Base-by-base conservation (phyloP, 2,113 vertebrate genomes). In the Pachypanchax playfairii region DNA sequence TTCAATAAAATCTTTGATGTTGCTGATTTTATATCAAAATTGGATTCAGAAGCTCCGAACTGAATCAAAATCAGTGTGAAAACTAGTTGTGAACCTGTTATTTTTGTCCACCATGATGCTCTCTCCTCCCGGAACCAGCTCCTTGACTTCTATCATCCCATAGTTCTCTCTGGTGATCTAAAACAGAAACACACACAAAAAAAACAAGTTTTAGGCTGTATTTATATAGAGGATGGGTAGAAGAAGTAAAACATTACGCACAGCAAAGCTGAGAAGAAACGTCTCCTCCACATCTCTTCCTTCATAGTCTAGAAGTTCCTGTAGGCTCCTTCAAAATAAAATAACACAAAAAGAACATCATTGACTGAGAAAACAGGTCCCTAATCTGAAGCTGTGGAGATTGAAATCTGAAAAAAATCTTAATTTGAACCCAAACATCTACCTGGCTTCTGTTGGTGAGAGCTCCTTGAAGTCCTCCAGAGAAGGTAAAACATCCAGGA, bases 141-240 rank as follows among this genome's bases (percentile, higher is more conserved):
- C 93, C 88, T 94, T 97, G 44, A 96, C 92, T 57, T 98, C 94
- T 0, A 92, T 90, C 69, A 98, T 86, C 6, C 97, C 96, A 6
- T 98, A 98, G 87, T 94, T 95, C 78, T 98, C 96, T 65, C 95
- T 93, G 76, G 94, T 96, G 73, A 98, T 96, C 97, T 99, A 54
- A 7, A 53, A 66, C n/a, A 17, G 1, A 42, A 56, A 67, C n/a
- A 68, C 43, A 73, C 28, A 24, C 26, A 29, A 68, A 6, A 15
- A 15, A 24, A 15, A 35, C 22, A 43, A 6, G 24, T 26, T 25
- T 26, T 47, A 24, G 11, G 24, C 17, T 7, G 21, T 18, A 8
- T 43, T 43, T 43, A 21, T 4, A 8, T n/a, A n/a, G n/a, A n/a
- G n/a, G n/a, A n/a, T n/a, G n/a, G n/a, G n/a, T n/a, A n/a, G n/a